These are phyloP conservation scores for Cardiocondyla obscurior DNA, from an alignment of 1,140 invertebrate genomes.

Conservation along the genomic window DNA sequence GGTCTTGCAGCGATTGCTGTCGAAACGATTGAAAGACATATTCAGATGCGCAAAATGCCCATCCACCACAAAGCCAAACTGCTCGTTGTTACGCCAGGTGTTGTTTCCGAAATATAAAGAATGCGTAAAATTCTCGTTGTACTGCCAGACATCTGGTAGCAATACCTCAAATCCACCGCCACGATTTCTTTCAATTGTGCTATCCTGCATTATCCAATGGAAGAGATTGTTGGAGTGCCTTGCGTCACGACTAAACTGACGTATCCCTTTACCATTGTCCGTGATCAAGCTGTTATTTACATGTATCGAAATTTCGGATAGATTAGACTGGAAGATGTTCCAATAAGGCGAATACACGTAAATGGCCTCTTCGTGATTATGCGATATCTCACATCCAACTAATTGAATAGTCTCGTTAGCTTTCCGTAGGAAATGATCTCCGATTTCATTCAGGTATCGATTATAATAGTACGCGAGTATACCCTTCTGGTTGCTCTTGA, in stretches of 20 bases:
- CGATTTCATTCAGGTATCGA: slow-evolving; percentile 91
- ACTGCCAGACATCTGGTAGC: slow-evolving; percentile 97
- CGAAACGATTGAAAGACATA: slow-evolving; percentile 93
- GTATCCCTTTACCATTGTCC: slow-evolving; percentile 93
- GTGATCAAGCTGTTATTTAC: slow-evolving; percentile 93
- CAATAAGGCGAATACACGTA: slow-evolving; percentile 92
- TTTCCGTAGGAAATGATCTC: slow-evolving; percentile 93
- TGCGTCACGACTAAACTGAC: slow-evolving; percentile 95
- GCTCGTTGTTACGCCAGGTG: slow-evolving; percentile 92
- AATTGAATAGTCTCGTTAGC: slow-evolving; percentile 94
- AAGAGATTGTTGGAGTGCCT: slow-evolving; percentile 97
- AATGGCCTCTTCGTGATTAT: slow-evolving; percentile 91
- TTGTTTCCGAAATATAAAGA: slow-evolving; percentile 94
- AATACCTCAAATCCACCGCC: slow-evolving; percentile 93
- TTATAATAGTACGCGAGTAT: slow-evolving; percentile 95
- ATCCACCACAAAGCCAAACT: slow-evolving; percentile 93
- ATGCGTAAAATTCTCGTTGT: slow-evolving; percentile 97
- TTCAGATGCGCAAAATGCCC: slow-evolving; percentile 96
- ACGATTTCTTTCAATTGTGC: slow-evolving; percentile 93
- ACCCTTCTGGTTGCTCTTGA: slow-evolving; percentile 92
- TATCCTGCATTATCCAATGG: slow-evolving; percentile 95
- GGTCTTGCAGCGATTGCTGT: slow-evolving; percentile 92
- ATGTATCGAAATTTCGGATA: slow-evolving; percentile 93
- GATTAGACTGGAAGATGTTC: slow-evolving; percentile 91
- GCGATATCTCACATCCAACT: slow-evolving; percentile 91